Evolutionary conservation across 2,888 invertebrate genomes (phyloP).

Genomic region (Drosophila silvestris): DNA sequence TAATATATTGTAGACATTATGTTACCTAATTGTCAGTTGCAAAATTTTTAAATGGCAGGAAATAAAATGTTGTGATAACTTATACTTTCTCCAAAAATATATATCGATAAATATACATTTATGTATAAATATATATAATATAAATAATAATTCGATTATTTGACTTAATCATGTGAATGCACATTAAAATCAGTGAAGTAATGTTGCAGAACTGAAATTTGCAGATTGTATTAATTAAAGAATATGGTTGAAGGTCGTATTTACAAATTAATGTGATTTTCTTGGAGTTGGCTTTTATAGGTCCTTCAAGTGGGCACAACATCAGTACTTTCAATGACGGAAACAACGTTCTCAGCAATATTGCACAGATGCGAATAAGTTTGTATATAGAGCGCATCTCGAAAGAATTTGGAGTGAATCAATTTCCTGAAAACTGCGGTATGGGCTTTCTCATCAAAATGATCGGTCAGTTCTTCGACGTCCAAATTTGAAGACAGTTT

Average conservation of each 20-base stretch:
- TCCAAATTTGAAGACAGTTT: not conserved
- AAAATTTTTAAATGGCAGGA: constrained; percentile 7
- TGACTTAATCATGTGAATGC: not conserved
- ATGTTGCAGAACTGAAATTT: constrained; percentile 15
- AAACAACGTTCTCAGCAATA: constrained; percentile 77
- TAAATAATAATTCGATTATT: not conserved
- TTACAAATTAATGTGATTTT: not conserved
- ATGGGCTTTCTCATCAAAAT: constrained; percentile 34
- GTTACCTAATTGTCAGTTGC: not conserved
- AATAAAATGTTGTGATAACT: not conserved
- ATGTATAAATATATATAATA: not conserved
- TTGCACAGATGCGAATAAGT: constrained; percentile 80
- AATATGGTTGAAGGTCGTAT: not conserved
- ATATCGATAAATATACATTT: not conserved
- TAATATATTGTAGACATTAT: not conserved
- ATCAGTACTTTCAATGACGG: constrained; percentile 78
- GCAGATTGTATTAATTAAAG: not conserved
- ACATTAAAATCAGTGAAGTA: not conserved
- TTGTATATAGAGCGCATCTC: constrained; percentile 77
- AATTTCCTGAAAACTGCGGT: constrained; percentile 53
- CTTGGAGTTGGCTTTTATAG: too few relatives aligned
- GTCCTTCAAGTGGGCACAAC: constrained; percentile 42
- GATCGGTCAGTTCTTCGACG: not conserved
- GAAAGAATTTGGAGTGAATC: constrained; percentile 67
- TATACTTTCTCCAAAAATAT: not conserved